Conservation (phyloP, 2,113 vertebrate genomes). For the Corythaixoides concolor region DNA sequence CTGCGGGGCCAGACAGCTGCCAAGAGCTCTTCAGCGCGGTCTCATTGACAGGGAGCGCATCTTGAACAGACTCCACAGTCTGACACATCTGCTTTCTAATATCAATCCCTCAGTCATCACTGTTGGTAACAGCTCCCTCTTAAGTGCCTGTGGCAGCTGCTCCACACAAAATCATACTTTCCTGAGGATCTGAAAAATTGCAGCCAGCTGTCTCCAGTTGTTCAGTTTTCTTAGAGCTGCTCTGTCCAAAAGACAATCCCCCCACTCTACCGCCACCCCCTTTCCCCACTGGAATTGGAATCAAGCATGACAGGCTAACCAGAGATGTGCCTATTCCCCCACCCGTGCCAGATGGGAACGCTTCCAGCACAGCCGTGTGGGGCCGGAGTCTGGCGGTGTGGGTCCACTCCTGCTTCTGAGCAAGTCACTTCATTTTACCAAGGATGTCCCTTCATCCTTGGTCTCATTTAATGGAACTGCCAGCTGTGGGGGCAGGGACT, state of each 20-base stretch:
- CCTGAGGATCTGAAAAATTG: conserved; percentile 5
- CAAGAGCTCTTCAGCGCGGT: neutral
- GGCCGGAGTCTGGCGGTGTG: neutral
- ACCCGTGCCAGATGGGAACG: neutral
- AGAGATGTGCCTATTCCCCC: neutral
- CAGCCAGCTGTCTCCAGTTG: conserved; percentile 49
- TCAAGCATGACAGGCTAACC: accelerated
- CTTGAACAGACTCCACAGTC: neutral
- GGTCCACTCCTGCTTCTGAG: neutral
- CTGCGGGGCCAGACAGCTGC: neutral
- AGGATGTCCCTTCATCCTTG: neutral
- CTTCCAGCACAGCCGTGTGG: neutral
- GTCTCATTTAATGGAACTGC: neutral
- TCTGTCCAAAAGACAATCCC: neutral
- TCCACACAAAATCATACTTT: conserved; percentile 26
- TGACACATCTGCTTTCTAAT: conserved; percentile 50
- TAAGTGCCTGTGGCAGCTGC: conserved; percentile 17
- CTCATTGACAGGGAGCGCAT: neutral
- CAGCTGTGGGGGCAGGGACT: neutral
- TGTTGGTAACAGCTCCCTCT: neutral
- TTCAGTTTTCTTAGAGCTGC: conserved; percentile 1
- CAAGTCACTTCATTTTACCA: neutral
- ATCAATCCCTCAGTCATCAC: neutral
- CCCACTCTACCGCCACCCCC: neutral
- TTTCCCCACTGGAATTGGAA: neutral